Evolutionary conservation across 2,797 vertebrate species (phyloP), one percentile per base, ranked within the genome.

Genomic region (Cottoperca gobio): DNA sequence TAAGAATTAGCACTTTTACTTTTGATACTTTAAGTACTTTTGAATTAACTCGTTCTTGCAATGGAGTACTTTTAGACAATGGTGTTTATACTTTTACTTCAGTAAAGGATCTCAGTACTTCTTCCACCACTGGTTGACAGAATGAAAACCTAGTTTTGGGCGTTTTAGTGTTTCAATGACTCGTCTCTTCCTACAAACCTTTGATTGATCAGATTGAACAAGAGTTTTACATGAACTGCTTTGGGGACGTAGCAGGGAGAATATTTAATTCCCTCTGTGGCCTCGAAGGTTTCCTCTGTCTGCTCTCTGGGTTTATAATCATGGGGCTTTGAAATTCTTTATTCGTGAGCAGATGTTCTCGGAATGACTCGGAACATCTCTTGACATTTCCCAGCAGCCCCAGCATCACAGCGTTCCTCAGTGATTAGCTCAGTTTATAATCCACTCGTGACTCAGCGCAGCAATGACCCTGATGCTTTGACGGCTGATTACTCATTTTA

Each of bases 371-470:
- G 31, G 31, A 62, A 69, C 43, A 55, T 54, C 31, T 10, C 8
- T 8, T 26, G n/a, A 49, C 14, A 21, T 70, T 82, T 72, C n/a
- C 68, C 54, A 46, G 63, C 70, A 66, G 35, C 50, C 13, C 2
- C 6, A 4, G 24, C 33, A 21, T 42, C 39, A 7, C 52, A 0
- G 57, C 1, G 1, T 37, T 69, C 53, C 61, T 46, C 12, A 13
- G 33, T 8, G 8, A 73, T 46, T 19, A 45, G 45, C 13, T 48
- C 42, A 6, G 19, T 52, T 63, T 35, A 50, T 19, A 24, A 67
- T 67, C 21, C 26, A n/a, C 21, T 55, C 1, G 1, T 79, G 72
- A 84, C 45, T 84, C 82, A 40, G 59, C 9, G 0, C 53, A 2
- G 23, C 1, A 10, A 12, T 17, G 35, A 43, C 55, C 14, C 48